phyloP scores from a whole-genome alignment of 2,888 invertebrate species.

The Dione juno region DNA sequence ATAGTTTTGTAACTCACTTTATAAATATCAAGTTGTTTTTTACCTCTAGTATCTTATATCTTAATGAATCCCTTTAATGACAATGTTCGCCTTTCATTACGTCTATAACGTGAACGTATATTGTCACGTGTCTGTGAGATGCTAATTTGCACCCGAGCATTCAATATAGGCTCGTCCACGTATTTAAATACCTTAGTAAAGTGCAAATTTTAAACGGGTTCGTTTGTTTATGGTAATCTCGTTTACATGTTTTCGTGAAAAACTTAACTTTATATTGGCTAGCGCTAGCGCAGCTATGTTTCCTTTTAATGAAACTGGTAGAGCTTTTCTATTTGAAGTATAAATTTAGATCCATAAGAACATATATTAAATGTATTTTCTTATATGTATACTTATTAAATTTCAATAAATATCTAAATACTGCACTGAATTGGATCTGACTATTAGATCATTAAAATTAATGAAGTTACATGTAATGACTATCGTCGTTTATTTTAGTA shows the following conservation, averaged over 20 bases:
- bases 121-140: slow-evolving; percentile 77
- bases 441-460: not conserved
- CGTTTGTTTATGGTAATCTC: slow-evolving; percentile 69
- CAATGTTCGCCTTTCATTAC: slow-evolving; percentile 77
- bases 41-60: slow-evolving; percentile 32
- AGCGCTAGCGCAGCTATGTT: slow-evolving; percentile 33
- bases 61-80: slow-evolving; percentile 69
- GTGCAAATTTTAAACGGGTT: slow-evolving; percentile 32
- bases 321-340: slow-evolving; percentile 31
- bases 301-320: slow-evolving; percentile 32
- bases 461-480: not conserved
- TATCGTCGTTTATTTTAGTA: not conserved
- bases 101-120: slow-evolving; percentile 65
- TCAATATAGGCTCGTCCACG: slow-evolving; percentile 72
- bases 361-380: not conserved
- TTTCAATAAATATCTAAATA: not conserved
- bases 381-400: not conserved
- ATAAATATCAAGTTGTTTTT: slow-evolving; percentile 25
- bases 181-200: slow-evolving; percentile 48
- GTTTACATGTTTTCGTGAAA: slow-evolving; percentile 41
- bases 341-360: slow-evolving; percentile 11
- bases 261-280: slow-evolving; percentile 34
- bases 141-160: slow-evolving; percentile 76
- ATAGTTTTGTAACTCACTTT: slow-evolving; percentile 22
- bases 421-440: not conserved